Conservation (phyloP, 2,797 vertebrate genomes). For the Malurus splendens region DNA sequence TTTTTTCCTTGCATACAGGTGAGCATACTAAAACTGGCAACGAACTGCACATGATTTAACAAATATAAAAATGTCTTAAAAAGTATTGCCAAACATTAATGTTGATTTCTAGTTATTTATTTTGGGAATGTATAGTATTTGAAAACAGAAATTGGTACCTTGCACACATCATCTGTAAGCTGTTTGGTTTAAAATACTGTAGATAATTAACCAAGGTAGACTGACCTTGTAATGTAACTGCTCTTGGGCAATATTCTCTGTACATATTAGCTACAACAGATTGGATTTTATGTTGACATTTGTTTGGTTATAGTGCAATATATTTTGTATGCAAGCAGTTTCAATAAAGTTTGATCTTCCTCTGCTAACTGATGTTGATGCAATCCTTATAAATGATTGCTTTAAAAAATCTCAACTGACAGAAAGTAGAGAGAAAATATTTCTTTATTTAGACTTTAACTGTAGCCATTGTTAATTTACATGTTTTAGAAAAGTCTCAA, state of each 20-base stretch:
- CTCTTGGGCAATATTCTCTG: constrained; percentile 95
- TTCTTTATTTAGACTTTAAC: constrained; percentile 65
- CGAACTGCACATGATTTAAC: constrained; percentile 80
- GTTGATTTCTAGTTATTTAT: constrained; percentile 88
- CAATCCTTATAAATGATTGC: constrained; percentile 81
- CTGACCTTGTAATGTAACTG: constrained; percentile 93
- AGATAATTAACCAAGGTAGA: constrained; percentile 95
- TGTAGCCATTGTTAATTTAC: constrained; percentile 64
- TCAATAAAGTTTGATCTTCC: constrained; percentile 98
- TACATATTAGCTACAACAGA: constrained; percentile 95
- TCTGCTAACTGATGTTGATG: constrained; percentile 80
- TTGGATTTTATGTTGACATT: constrained; percentile 96
- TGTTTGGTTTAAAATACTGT: constrained; percentile 88
- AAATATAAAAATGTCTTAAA: constrained; percentile 76
- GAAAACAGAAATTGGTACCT: constrained; percentile 83
- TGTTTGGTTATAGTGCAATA: constrained; percentile 99
- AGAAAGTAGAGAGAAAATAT: constrained; percentile 48
- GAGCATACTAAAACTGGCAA: constrained; percentile 76
- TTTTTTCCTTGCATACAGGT: constrained; percentile 75
- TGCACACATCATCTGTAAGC: constrained; percentile 85
- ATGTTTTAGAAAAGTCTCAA: constrained; percentile 45
- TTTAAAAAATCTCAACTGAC: constrained; percentile 62
- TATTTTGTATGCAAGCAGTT: constrained; percentile 99
- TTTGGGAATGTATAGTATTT: constrained; percentile 88
- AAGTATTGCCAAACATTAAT: constrained; percentile 87